Base-by-base conservation (phyloP, 2,888 invertebrate species). In the Choreutis nemorana region DNA sequence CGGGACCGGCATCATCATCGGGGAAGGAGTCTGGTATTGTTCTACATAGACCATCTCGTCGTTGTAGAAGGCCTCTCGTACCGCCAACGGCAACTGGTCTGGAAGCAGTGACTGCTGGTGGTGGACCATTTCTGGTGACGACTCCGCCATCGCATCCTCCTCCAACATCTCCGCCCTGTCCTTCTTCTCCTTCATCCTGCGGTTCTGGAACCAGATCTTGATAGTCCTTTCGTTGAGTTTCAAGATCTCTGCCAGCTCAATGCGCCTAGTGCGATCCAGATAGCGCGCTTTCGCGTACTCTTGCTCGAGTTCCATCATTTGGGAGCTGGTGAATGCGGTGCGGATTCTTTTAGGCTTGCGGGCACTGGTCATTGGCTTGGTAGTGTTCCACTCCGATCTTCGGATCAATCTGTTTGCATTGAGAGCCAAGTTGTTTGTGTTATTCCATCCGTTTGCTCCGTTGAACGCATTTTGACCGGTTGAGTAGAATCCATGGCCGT, bases 191-290 rank as follows among this genome's bases (percentile, higher is more conserved):
- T 87, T 87, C 90, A 91, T 91, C 1, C 90, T 68, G 1, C 90
- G 75, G 52, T 91, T 91, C 50, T 91, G 91, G 54, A 91, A 92
- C 91, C 91, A 91, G 21, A 91, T 89, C 56, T 91, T 91, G 26
- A 92, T 87, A 0, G 60, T 64, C 2, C 64, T 52, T 33, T 71
- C 68, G 28, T 62, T 62, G 10, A 70, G 35, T 0, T 33, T 37
- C 1, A 59, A 40, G 3, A 31, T 22, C 0, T 46, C 45, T 1
- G 57, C 42, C 6, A 93, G 75, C 45, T 89, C 85, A 11, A 89
- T 86, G 6, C 92, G 75, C 4, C 87, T 73, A 0, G 87, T 84
- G 13, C 91, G 82, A 45, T 87, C 87, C 1, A 92, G 62, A 50
- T 91, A 92, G 22, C 83, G 82, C 23, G 82, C 83, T 40, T 68